Evolutionary conservation across 1,140 invertebrate genomes (phyloP), one percentile per base, ranked within the genome.

Genomic region (Leptinotarsa texana): DNA sequence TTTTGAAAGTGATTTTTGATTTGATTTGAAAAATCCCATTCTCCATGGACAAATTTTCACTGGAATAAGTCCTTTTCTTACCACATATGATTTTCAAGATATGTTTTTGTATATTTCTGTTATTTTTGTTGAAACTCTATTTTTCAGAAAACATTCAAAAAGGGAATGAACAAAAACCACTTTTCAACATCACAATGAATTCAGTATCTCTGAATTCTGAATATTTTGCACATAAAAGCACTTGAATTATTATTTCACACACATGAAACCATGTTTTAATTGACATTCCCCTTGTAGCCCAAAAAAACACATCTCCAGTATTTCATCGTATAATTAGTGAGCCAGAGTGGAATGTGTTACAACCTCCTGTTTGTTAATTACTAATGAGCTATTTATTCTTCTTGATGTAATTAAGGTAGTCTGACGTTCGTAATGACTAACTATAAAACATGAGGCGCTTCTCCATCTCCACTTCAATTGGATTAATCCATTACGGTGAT

Each of bases 351-450:
- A 70, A 70, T 70, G 69, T 57, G 69, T 70, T 24, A 51, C 69
- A 57, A 18, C 48, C 51, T 27, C 11, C 13, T 70, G 18, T 42
- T 70, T 70, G 69, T 70, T 70, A 70, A 70, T 70, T 70, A 70
- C 69, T 21, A 70, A 70, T 49, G 49, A 48, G 69, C 69, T 70
- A 70, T 48, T 70, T 61, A 70, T 70, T 70, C 69, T 70, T 70
- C 51, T 61, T 70, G 69, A 70, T 70, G 69, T 70, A 57, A 70
- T 70, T 70, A 70, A 70, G 49, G 69, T 70, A 70, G 69, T 48
- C 47, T 57, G 47, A 65, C 63, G 63, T 33, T 24, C 21, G 63
- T 65, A 65, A 65, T 65, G 63, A 62, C 21, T 65, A 0, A n/a
- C 63, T 22, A 65, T 65, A 65, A 65, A 65, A 65, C 27, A 65